phyloP scores from a whole-genome alignment of 2,888 invertebrate genomes.

The Hypercompe scribonia region DNA sequence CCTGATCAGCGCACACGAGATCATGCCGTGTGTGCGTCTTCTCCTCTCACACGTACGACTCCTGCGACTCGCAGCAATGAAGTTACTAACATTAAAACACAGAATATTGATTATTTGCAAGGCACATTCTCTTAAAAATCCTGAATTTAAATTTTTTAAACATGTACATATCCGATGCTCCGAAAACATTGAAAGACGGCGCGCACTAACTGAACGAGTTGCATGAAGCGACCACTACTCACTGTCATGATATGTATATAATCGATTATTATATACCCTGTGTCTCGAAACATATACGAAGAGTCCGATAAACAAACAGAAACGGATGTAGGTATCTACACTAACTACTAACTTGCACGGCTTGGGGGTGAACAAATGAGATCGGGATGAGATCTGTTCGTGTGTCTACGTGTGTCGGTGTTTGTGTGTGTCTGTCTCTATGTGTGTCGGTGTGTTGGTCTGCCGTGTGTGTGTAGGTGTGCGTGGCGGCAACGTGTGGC shows the following conservation, averaged over 20 bases:
- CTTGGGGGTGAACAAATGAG: constrained; percentile 66
- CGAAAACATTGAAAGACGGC: constrained; percentile 72
- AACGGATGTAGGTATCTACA: constrained; percentile 63
- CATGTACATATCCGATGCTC: constrained; percentile 77
- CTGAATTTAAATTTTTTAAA: constrained; percentile 78
- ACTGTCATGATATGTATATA: constrained; percentile 81
- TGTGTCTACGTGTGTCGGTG: constrained; percentile 12
- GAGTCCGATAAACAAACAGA: constrained; percentile 65
- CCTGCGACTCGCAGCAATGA: constrained; percentile 71
- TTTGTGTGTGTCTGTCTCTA: not conserved
- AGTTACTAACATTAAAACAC: constrained; percentile 84
- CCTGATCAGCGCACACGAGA: constrained; percentile 58
- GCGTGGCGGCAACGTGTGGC: constrained; percentile 43
- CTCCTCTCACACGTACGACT: constrained; percentile 32
- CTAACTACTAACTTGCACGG: constrained; percentile 63
- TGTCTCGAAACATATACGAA: constrained; percentile 80
- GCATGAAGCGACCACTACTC: constrained; percentile 72
- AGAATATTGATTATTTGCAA: constrained; percentile 86
- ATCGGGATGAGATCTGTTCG: constrained; percentile 72
- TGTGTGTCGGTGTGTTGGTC: constrained; percentile 8
- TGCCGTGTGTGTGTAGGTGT: constrained; percentile 2
- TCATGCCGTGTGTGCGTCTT: constrained; percentile 34
- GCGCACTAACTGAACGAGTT: constrained; percentile 64
- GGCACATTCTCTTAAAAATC: constrained; percentile 86
- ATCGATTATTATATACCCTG: constrained; percentile 84